Percentiles rank a stretch among this genome's conserved stretches.
Evolutionary conservation across 2,113 vertebrate species (phyloP).

Genomic region (Fregata magnificens): DNA sequence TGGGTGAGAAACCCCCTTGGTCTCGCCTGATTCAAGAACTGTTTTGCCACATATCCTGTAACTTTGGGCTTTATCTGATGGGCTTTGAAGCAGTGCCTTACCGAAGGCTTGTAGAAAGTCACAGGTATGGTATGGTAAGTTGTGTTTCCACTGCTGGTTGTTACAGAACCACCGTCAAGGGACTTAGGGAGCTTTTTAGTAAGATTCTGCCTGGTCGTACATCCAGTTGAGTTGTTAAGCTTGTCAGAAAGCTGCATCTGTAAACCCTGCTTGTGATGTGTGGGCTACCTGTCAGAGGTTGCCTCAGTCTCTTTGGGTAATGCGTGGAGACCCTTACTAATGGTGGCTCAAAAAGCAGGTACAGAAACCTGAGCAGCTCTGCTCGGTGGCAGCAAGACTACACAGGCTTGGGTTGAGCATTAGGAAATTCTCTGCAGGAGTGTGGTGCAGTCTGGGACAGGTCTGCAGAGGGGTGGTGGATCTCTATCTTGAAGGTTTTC

Average conservation of each 20-base stretch:
- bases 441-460: not conserved
- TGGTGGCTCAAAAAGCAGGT: not conserved
- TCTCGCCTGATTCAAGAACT: not conserved
- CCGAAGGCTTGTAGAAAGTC: not conserved
- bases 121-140: not conserved
- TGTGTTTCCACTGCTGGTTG: not conserved
- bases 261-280: not conserved
- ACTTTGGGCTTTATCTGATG: not conserved
- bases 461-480: not conserved
- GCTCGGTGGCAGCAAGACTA: not conserved
- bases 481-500: not conserved
- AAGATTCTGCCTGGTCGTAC: not conserved
- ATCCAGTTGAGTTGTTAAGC: not conserved
- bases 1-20: not conserved
- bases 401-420: not conserved
- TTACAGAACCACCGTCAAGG: not conserved
- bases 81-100: not conserved
- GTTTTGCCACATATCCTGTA: not conserved
- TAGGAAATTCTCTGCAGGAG: not conserved
- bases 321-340: not conserved
- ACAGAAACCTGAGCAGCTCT: not conserved
- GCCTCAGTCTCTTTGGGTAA: not conserved
- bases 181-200: not conserved
- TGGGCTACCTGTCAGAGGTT: not conserved
- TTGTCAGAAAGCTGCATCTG: not conserved